Evolutionary conservation across 2,113 vertebrate genomes (phyloP).

Genomic region (Parus major): DNA sequence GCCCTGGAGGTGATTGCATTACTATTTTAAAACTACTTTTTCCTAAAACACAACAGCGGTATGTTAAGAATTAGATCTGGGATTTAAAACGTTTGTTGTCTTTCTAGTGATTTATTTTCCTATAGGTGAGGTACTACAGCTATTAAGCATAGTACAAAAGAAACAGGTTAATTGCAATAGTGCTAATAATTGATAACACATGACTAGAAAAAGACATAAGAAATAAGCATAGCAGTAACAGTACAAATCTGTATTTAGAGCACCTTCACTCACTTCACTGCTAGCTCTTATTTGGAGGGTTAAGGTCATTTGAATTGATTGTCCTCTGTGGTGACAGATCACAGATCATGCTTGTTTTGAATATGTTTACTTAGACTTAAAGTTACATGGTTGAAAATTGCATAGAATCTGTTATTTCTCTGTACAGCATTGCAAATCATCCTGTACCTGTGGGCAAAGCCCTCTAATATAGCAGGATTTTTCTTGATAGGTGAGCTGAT

Average conservation of each 20-base stretch:
- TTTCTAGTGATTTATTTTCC: neutral
- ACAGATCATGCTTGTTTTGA: neutral
- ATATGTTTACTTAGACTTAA: neutral
- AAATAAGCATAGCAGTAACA: neutral
- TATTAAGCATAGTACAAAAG: neutral
- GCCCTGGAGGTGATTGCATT: neutral
- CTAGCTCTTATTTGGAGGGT: neutral
- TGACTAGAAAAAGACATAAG: neutral
- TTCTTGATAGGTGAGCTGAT: neutral
- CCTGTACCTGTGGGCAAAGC: neutral
- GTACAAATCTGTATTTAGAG: neutral
- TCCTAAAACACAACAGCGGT: neutral
- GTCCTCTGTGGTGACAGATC: neutral
- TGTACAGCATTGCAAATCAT: neutral
- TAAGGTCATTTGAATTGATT: neutral
- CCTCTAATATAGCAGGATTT: neutral
- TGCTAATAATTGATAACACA: neutral
- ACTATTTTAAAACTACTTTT: neutral
- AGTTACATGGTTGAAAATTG: neutral
- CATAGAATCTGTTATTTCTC: neutral
- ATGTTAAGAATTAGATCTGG: neutral
- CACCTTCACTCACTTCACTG: neutral
- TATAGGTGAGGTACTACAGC: neutral
- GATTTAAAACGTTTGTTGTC: neutral
- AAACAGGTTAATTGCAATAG: neutral